Conservation (phyloP, 2,113 vertebrate genomes). For the Pitta sordida region DNA sequence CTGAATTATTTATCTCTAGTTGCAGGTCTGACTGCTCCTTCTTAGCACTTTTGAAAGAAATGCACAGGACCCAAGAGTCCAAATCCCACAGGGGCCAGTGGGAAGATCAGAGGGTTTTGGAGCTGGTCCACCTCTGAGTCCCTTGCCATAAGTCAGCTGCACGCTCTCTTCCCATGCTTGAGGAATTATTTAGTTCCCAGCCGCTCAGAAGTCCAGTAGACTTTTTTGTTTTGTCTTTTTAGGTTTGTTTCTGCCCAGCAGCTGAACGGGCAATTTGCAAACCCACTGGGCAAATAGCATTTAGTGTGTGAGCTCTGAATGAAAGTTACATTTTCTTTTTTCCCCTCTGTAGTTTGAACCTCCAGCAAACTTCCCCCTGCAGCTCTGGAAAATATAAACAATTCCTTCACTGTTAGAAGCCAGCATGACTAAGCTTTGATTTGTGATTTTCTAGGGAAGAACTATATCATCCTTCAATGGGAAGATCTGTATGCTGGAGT, state of each 20-base stretch:
- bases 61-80: not conserved
- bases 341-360: not conserved
- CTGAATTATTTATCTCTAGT: not conserved
- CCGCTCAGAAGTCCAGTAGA: not conserved
- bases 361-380: constrained; percentile 17
- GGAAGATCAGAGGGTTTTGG: not conserved
- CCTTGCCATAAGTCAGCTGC: not conserved
- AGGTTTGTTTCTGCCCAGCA: constrained; percentile 24
- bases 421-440: constrained; percentile 29
- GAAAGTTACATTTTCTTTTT: constrained; percentile 5
- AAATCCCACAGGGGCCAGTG: not conserved
- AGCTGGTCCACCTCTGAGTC: not conserved
- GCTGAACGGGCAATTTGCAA: not conserved
- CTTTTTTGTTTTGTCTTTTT: not conserved
- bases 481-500: not conserved
- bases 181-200: not conserved
- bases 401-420: not conserved
- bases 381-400: constrained; percentile 45
- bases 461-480: not conserved
- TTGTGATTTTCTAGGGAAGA: constrained; percentile 35
- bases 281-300: constrained; percentile 14
- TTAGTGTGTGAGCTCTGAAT: constrained; percentile 10
- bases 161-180: not conserved
- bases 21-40: not conserved
- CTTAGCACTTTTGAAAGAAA: not conserved